Evolutionary conservation across 2,888 invertebrate genomes (phyloP), one percentile per base, ranked within the genome.

Genomic region (Caenorhabditis zanzibari): DNA sequence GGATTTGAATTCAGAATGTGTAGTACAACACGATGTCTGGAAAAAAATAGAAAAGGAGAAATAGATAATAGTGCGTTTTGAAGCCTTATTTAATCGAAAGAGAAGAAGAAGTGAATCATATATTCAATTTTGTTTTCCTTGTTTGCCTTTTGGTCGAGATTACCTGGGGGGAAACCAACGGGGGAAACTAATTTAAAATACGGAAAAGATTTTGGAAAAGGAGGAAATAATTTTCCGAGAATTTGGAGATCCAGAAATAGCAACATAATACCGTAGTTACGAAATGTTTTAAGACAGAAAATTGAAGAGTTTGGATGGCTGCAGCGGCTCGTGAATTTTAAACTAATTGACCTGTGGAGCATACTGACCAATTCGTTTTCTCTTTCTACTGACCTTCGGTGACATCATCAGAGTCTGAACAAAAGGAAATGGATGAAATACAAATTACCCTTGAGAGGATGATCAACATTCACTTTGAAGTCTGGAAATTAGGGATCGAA

Each of bases 321-420:
- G 32, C 24, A 35, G 32, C 32, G 38, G 2, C 68, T 35, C 54
- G 35, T 59, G 66, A 28, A 68, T 68, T 68, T 22, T 35, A 68
- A 68, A 68, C 52, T 52, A 68, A 68, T 68, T 68, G 52, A 52
- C 19, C 49, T 66, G 47, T 49, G 47, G 28, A 41, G 47, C 47
- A 47, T 47, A 41, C 44, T 28, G 58, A 58, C 58, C 35, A 35
- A 24, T 12, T 12, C 7, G 2, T 38, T 54, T 54, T 54, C 54
- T 28, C 63, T 63, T 35, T 14, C 26, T 10, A 10, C 44, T 64
- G 64, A 64, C 64, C 64, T 9, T 14, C n/a, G 14, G 44, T 64
- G 64, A 64, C 64, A 44, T 64, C 64, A 52, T 66, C 28, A 26
- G 41, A 64, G 32, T 59, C 19, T 59, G 24, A 19, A 22, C 19